phyloP scores from a whole-genome alignment of 2,888 invertebrate genomes.

The Imbricaverruca yamaguchii region DNA sequence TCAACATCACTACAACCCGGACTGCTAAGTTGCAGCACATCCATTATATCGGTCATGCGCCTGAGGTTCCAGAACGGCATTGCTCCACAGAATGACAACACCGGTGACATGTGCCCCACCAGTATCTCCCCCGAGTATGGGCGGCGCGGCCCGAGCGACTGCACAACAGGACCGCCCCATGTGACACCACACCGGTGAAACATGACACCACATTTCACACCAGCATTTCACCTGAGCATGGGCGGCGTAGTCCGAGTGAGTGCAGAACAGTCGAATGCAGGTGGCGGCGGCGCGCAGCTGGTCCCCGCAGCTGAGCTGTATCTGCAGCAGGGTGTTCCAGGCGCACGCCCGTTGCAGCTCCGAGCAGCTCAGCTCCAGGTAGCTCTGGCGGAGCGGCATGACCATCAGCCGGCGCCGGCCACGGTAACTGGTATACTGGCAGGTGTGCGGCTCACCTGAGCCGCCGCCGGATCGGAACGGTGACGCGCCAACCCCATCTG shows the following conservation, averaged over 20 bases:
- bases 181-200: background rate
- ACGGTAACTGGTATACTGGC: no score
- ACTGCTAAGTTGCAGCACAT: no score
- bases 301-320: background rate
- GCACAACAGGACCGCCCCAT: background rate
- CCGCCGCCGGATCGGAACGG: no score
- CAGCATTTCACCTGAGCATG: background rate
- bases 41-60: no score
- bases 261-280: background rate
- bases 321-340: slow-evolving; percentile 3
- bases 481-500: no score
- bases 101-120: no score
- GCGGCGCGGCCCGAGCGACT: background rate
- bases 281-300: background rate
- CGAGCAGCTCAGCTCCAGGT: background rate
- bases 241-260: background rate
- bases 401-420: no score
- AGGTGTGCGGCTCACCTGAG: no score
- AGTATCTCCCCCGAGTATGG: no score
- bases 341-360: background rate
- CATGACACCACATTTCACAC: background rate
- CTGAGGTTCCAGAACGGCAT: no score
- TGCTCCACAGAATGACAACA: no score
- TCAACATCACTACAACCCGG: no score
- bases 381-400: background rate